A percentile compares a stretch with the other conserved stretches of the same genome.
These are phyloP conservation scores for Oxyura jamaicensis DNA, from an alignment of 2,113 vertebrate genomes.

Conservation along the genomic window DNA sequence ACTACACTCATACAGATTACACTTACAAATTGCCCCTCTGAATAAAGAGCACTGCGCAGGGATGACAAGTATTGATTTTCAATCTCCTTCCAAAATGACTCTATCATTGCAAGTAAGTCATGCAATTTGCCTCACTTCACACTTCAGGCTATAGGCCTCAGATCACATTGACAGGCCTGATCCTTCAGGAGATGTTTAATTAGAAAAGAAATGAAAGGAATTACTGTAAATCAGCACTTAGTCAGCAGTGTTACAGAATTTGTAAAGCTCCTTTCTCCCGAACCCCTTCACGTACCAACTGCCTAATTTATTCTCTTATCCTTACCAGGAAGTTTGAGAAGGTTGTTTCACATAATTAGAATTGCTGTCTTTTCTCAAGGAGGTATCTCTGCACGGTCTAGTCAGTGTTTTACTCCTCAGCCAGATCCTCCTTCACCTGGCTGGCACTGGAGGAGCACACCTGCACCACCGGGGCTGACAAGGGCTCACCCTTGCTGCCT, in stretches of 20 bases:
- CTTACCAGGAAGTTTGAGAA: background rate
- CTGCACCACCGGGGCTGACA: no score
- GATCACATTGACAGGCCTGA: slow-evolving; percentile 69
- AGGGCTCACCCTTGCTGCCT: rapidly evolving
- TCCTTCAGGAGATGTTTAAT: slow-evolving; percentile 77
- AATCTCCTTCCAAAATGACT: slow-evolving; percentile 75
- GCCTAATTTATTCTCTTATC: slow-evolving; percentile 46
- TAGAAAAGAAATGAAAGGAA: slow-evolving; percentile 72
- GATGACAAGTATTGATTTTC: slow-evolving; percentile 82
- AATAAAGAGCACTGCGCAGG: slow-evolving; percentile 57
- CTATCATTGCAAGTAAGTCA: slow-evolving; percentile 68
- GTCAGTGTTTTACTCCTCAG: background rate
- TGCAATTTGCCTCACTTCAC: slow-evolving; percentile 75
- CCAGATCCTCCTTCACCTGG: background rate
- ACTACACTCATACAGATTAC: slow-evolving; percentile 47
- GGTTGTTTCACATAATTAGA: background rate
- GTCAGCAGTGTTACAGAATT: slow-evolving; percentile 12
- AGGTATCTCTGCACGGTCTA: rapidly evolving
- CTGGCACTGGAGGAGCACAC: background rate
- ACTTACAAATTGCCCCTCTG: slow-evolving; percentile 72
- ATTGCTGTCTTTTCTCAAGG: background rate
- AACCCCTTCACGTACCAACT: background rate
- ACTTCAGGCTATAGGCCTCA: slow-evolving; percentile 62
- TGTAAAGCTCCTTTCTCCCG: background rate
- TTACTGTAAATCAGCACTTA: slow-evolving; percentile 73